Conservation (phyloP, 2,797 vertebrate species). For the Zenarchopterus dispar region DNA sequence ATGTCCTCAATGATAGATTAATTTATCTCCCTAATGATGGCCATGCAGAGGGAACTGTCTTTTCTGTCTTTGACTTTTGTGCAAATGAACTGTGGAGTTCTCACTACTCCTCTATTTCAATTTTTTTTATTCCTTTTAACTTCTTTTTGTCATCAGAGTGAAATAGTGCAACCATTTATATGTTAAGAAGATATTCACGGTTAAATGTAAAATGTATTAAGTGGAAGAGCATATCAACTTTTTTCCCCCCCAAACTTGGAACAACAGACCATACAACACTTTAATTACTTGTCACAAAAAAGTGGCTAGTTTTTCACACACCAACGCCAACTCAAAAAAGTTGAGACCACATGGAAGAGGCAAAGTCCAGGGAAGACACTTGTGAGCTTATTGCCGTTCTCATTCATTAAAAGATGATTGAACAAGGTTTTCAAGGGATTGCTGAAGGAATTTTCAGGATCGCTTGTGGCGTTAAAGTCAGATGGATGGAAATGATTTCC, state of each 20-base stretch:
- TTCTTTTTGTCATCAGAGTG: conserved; percentile 12
- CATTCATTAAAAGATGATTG: background rate
- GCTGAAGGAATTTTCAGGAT: background rate
- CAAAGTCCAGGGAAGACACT: too few species aligned
- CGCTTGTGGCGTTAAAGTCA: too few species aligned
- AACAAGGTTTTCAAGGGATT: background rate
- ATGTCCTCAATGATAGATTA: conserved; percentile 58
- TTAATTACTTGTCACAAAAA: conserved; percentile 32
- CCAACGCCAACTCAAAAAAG: conserved; percentile 4
- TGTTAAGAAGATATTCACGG: conserved; percentile 66
- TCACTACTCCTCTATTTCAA: conserved; percentile 24
- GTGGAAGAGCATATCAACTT: conserved; percentile 26
- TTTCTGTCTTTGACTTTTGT: conserved; percentile 42
- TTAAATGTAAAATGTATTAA: conserved; percentile 56
- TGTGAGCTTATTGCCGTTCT: background rate
- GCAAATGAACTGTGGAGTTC: conserved; percentile 48
- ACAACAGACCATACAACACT: conserved; percentile 2
- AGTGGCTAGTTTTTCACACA: background rate
- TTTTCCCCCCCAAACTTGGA: conserved; percentile 20
- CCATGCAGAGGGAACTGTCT: conserved; percentile 41
- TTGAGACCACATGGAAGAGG: too few species aligned
- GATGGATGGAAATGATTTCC: background rate
- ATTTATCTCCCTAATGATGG: conserved; percentile 70
- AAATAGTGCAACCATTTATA: conserved; percentile 65
- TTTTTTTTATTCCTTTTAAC: conserved; percentile 7